Evolutionary conservation across 2,113 vertebrate genomes (phyloP), one percentile per base, ranked within the genome.

Genomic region (Datnioides undecimradiatus): DNA sequence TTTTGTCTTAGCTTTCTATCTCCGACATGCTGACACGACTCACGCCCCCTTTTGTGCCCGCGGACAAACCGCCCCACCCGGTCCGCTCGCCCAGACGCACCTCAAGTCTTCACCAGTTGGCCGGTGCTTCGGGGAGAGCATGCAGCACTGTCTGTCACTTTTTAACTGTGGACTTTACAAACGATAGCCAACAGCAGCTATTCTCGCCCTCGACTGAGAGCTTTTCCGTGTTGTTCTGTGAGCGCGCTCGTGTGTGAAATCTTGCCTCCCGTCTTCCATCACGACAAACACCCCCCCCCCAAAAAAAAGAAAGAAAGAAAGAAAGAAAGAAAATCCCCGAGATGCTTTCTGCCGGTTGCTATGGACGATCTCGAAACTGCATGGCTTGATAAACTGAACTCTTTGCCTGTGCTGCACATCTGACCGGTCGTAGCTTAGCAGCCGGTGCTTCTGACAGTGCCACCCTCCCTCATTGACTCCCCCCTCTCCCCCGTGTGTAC

Each of bases 401-500:
- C 63, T 83, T 58, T 89, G 82, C 82, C 87, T 78, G 89, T 88
- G 85, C 80, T 76, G 85, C 87, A 80, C 64, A 76, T 85, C 23
- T 84, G 31, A 80, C 14, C 51, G 55, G 78, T 91, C 84, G 89
- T 94, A 90, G 90, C 93, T 94, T 94, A 93, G 88, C 92, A 92
- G 88, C 91, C 84, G 87, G 90, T 72, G 73, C 41, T 86, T 77
- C 54, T n/a, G 58, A 79, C 76, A 76, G 67, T 58, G 58, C 67
- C 58, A 23, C 31, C 58, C n/a, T 29, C 12, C 54, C 43, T 27
- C 25, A 58, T 11, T 25, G 10, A 36, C 14, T n/a, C n/a, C 23
- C 41, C 49, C 9, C 55, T 23, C 19, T 14, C 29, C 8, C 16
- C 3, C 43, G 41, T 49, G 67, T 64, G 43, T 73, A 45, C 80